Evolutionary conservation across 1,140 invertebrate species (phyloP), one percentile per base, ranked within the genome.

Genomic region (Diabrotica virgifera): DNA sequence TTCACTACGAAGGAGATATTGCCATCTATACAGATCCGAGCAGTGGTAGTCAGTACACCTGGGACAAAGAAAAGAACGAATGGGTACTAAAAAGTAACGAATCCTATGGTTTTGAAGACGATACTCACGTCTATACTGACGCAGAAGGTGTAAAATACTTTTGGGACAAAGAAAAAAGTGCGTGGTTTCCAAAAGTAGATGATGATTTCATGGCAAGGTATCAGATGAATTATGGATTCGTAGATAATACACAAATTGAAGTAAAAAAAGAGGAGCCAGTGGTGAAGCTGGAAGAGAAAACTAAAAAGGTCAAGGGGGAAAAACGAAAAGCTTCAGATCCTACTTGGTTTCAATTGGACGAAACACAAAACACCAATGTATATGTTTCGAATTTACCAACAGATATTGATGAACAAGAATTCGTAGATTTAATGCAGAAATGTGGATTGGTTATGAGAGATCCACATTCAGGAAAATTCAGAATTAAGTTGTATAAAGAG

Each of bases 131-230:
- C 5, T 95, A 94, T 69, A 91, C 87, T 11, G 95, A 97, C 80
- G 82, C 88, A 64, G 95, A 98, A 86, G 94, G 94, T 5, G 90
- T 89, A 7, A 87, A 90, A 61, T 97, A 90, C 79, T 90, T 97
- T 76, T 98, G 93, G 94, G 95, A 98, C 81, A 82, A 82, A 57
- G 85, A 88, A 40, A 97, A 94, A 79, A 90, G 88, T 72, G 95
- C 95, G 6, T 98, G 95, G 94, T 95, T 98, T 84, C 96, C 96
- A 14, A 97, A 97, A 86, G 87, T 99, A 63, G 94, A 98, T 83
- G 94, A 97, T 75, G 94, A 98, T 71, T 99, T 99, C 76, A 87
- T 99, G 79, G 97, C 96, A 0, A 84, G 85, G 59, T 99, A 99
- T 83, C 95, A 98, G 82, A 90, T 98, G 86, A 95, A 85, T 77